Evolutionary conservation across 2,113 vertebrate genomes (phyloP).

Genomic region (Sinocyclocheilus anophthalmus): DNA sequence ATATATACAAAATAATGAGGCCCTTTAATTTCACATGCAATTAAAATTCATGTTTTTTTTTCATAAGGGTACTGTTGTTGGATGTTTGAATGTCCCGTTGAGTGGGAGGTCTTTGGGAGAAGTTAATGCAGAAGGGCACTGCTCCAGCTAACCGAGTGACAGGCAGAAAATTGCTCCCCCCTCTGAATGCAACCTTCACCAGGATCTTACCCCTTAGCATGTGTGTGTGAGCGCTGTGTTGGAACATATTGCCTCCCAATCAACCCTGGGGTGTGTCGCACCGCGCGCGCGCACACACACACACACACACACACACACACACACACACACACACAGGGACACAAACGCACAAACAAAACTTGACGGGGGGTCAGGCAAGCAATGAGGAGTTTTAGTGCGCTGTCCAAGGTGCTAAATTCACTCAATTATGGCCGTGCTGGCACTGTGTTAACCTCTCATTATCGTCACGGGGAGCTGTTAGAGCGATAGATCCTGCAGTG

Average conservation of each 20-base stretch:
- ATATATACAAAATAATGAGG: background rate
- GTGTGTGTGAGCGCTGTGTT: conserved; percentile 73
- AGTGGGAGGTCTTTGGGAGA: background rate
- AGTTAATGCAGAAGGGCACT: conserved; percentile 68
- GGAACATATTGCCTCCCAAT: conserved; percentile 88
- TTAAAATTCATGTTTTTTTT: background rate
- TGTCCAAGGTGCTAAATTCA: conserved; percentile 93
- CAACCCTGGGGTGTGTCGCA: conserved; percentile 82
- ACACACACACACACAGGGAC: background rate
- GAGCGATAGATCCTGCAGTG: conserved; percentile 15
- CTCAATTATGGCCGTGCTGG: conserved; percentile 88
- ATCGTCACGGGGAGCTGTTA: conserved; percentile 59
- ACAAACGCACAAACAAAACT: conserved; percentile 65
- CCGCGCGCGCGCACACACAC: conserved; percentile 38
- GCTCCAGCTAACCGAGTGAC: conserved; percentile 74
- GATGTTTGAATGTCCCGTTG: background rate
- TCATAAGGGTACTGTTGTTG: background rate
- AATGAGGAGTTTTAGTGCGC: conserved; percentile 88
- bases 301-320: conserved; percentile 31
- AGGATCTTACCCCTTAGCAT: conserved; percentile 80
- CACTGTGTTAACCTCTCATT: conserved; percentile 90
- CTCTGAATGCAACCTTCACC: conserved; percentile 75
- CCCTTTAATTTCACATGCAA: background rate
- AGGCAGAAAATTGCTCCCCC: conserved; percentile 86
- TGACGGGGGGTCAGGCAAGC: conserved; percentile 85